These are phyloP conservation scores for Tetranychus truncatus DNA, from an alignment of 2,888 invertebrate genomes.

Conservation along the genomic window DNA sequence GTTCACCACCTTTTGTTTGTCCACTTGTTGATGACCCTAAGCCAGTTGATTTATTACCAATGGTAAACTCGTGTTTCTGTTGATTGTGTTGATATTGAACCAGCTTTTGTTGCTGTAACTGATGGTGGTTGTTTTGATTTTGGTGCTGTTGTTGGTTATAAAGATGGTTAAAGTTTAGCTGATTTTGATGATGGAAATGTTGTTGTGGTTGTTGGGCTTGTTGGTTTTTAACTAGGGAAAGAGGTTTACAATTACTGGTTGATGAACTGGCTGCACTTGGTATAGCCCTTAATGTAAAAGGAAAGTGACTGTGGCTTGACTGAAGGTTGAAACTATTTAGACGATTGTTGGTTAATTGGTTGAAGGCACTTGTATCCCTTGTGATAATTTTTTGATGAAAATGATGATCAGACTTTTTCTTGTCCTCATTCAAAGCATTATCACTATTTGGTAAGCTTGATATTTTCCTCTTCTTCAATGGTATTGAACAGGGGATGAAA, in stretches of 20 bases:
- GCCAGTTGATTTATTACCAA: not conserved
- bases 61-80: not conserved
- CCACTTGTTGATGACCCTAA: not conserved
- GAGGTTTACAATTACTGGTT: not conserved
- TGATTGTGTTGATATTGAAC: not conserved
- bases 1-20: conserved; percentile 8
- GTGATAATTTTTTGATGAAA: not conserved
- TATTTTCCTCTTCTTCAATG: conserved; percentile 4
- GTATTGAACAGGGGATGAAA: conserved; percentile 3
- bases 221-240: not conserved
- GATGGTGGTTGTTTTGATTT: not conserved
- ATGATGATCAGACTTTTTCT: not conserved
- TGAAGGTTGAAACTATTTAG: not conserved
- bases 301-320: not conserved
- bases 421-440: not conserved
- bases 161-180: not conserved
- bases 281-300: not conserved
- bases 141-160: not conserved
- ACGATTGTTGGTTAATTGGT: not conserved
- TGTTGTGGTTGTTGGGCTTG: not conserved
- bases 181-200: not conserved
- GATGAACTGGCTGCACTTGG: not conserved
- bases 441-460: not conserved
- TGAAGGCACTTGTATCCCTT: not conserved
- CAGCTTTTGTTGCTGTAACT: not conserved